Evolutionary conservation across 2,888 invertebrate genomes (phyloP), one percentile per base, ranked within the genome.

Genomic region (Argyresthia albistria): DNA sequence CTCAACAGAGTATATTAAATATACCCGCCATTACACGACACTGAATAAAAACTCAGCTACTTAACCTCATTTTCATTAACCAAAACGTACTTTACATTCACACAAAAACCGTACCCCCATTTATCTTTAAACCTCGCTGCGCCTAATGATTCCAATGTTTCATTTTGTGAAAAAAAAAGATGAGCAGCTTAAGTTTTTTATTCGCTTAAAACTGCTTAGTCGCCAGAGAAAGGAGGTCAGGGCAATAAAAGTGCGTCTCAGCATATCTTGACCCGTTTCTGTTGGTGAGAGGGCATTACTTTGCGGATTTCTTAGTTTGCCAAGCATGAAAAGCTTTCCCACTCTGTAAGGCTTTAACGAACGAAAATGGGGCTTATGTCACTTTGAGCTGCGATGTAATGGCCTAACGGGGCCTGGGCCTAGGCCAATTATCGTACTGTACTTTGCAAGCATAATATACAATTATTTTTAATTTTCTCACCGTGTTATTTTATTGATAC

Each of bases 251-350:
- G 60, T 66, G 65, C 65, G 67, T 67, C 60, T 50, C 16, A 53
- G 60, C 65, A 63, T 71, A 70, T 73, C 80, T 80, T 79, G 80
- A 80, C 80, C 80, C 66, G 71, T 66, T 81, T 79, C 66, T 67
- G 64, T 60, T 56, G n/a, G 10, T 59, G 65, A 66, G 63, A 63
- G 63, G 62, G 73, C 67, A 74, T 76, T 76, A 78, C 76, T 70
- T 69, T 66, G 76, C 73, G 70, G 75, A 73, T 74, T 78, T 74
- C 61, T 65, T 61, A 60, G 66, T 70, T 73, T 70, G 67, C 73
- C 70, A 73, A 69, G 65, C 67, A 66, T 67, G 65, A 67, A 67
- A 46, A 11, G 46, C n/a, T 46, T 25, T 46, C 16, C 25, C 25
- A 7, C 15, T n/a, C 25, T 35, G n/a, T n/a, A 10, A 16, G 15